phyloP scores from a whole-genome alignment of 2,888 invertebrate genomes.

The Anaspis maculata region DNA sequence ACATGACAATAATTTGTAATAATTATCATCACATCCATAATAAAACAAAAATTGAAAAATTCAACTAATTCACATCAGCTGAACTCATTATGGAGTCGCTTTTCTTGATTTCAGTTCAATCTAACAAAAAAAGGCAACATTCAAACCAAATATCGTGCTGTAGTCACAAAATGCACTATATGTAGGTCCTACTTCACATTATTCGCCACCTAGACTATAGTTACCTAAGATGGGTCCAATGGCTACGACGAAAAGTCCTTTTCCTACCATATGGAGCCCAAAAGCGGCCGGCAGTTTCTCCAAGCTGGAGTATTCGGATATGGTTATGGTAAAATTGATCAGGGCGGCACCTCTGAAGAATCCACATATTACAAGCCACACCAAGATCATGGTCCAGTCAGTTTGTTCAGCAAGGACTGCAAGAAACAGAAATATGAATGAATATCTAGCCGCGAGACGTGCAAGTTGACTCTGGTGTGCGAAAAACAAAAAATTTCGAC shows the following conservation, averaged over 20 bases:
- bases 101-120: too few species aligned
- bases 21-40: too few species aligned
- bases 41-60: neutral
- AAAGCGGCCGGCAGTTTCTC: conserved; percentile 70
- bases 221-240: conserved; percentile 65
- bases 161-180: too few species aligned
- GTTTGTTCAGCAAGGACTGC: conserved; percentile 66
- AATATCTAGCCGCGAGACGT: conserved; percentile 1
- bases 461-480: conserved; percentile 14
- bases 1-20: too few species aligned
- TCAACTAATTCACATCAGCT: too few species aligned
- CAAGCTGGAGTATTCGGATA: conserved; percentile 62
- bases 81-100: too few species aligned
- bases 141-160: too few species aligned
- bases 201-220: neutral
- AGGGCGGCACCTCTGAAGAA: conserved; percentile 72
- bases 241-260: conserved; percentile 60
- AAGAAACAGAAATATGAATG: conserved; percentile 29
- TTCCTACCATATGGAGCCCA: conserved; percentile 69
- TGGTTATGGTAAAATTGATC: conserved; percentile 70
- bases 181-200: neutral
- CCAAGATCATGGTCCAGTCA: conserved; percentile 59
- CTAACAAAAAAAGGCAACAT: too few species aligned
- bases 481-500: conserved; percentile 12
- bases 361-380: conserved; percentile 66